Conservation (phyloP, 2,797 vertebrate genomes). For the Chaenodraco wilsoni region DNA sequence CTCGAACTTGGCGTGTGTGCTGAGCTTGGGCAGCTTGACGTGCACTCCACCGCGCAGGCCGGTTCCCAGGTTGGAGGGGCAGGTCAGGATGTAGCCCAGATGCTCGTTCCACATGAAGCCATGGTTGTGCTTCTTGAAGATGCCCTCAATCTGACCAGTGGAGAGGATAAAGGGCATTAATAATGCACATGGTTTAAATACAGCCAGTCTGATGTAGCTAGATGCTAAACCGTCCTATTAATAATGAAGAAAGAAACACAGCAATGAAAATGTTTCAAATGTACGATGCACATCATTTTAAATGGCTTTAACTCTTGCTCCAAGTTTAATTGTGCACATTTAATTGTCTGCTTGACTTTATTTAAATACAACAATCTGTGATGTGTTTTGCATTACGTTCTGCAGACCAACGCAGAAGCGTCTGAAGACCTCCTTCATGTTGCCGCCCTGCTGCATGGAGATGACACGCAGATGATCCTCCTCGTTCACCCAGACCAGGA, state of each 20-base stretch:
- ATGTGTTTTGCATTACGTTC: conserved; percentile 58
- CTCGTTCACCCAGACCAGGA: conserved; percentile 98
- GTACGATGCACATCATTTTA: background rate
- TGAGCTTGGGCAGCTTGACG: conserved; percentile 93
- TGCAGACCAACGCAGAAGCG: conserved; percentile 94
- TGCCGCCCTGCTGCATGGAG: conserved; percentile 97
- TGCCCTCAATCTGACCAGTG: conserved; percentile 88
- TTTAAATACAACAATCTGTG: background rate
- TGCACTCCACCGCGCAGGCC: conserved; percentile 95
- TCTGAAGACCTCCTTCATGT: conserved; percentile 96
- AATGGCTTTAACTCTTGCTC: background rate
- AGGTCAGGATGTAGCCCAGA: conserved; percentile 95
- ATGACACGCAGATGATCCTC: conserved; percentile 98
- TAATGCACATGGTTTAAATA: background rate
- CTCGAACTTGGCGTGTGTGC: conserved; percentile 92
- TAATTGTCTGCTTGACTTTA: background rate
- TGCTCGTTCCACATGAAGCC: conserved; percentile 98
- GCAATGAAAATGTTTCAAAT: background rate
- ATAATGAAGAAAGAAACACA: background rate
- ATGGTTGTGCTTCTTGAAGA: conserved; percentile 93
- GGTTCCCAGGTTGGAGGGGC: conserved; percentile 96
- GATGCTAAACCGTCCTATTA: background rate
- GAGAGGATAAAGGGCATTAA: background rate
- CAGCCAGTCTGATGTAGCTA: background rate
- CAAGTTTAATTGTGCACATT: background rate